phyloP scores from a whole-genome alignment of 2,113 vertebrate species.

The Passer domesticus region DNA sequence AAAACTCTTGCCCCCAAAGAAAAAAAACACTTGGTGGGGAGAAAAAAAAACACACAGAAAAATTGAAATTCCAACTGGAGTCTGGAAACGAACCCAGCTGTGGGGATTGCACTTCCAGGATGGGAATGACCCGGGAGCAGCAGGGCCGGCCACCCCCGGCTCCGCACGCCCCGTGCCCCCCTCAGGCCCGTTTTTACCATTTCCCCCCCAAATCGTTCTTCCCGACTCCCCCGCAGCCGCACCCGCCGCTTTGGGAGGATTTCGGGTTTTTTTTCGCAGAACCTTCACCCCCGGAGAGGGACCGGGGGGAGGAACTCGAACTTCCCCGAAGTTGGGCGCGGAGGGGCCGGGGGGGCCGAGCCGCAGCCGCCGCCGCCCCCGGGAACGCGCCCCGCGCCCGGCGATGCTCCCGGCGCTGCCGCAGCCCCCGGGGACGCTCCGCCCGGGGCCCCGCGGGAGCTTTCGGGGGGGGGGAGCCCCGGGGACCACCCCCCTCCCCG shows the following conservation, averaged over 20 bases:
- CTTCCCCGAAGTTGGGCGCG: background rate
- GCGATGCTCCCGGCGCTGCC: background rate
- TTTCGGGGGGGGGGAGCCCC: background rate
- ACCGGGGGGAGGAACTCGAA: background rate
- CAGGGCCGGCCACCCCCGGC: background rate
- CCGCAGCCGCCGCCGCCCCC: background rate
- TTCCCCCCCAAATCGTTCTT: background rate
- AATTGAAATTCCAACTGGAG: background rate
- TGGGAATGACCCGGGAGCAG: background rate
- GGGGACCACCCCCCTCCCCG: background rate
- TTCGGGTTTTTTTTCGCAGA: background rate
- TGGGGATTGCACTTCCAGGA: background rate
- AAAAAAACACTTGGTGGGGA: background rate
- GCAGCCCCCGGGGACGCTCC: background rate
- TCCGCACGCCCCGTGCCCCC: background rate
- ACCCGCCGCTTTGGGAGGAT: background rate
- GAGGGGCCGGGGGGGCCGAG: background rate
- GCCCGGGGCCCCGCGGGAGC: background rate
- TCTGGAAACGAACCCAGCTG: background rate
- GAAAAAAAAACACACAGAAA: background rate
- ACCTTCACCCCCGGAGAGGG: background rate
- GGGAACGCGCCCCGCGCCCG: background rate
- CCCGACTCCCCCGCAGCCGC: background rate
- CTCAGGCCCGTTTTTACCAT: background rate
- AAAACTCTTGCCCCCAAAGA: background rate